These are phyloP conservation scores for Trissolcus japonicus DNA, from an alignment of 2,888 invertebrate species.

Conservation along the genomic window DNA sequence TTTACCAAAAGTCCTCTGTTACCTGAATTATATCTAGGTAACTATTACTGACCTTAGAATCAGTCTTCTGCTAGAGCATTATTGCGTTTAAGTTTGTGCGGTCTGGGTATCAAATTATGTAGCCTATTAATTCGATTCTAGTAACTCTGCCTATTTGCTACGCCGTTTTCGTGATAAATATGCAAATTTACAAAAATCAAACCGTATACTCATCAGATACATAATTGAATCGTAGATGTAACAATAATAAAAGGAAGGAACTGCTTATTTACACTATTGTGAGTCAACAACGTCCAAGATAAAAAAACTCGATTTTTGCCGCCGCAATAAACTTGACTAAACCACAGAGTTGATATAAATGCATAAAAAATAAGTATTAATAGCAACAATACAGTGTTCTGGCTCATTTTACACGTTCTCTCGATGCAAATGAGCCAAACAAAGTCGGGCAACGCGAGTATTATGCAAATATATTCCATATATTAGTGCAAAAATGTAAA, in stretches of 20 bases:
- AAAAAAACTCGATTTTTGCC: too few species aligned
- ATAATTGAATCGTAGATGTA: too few species aligned
- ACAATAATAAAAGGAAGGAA: too few species aligned
- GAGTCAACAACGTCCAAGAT: too few species aligned
- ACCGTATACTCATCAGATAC: too few species aligned
- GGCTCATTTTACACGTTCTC: conserved; percentile 35
- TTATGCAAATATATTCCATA: conserved; percentile 51
- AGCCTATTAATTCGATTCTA: conserved; percentile 50
- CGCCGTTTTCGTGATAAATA: conserved; percentile 11
- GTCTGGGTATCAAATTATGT: conserved; percentile 44
- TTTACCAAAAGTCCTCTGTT: conserved; percentile 43
- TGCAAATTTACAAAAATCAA: neutral
- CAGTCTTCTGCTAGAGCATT: conserved; percentile 50
- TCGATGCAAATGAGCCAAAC: conserved; percentile 37
- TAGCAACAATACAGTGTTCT: conserved; percentile 7
- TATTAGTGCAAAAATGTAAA: conserved; percentile 46
- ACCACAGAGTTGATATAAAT: conserved; percentile 11
- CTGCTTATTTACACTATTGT: neutral
- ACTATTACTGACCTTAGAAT: conserved; percentile 53
- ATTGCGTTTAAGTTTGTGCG: conserved; percentile 48
- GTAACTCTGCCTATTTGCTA: conserved; percentile 28
- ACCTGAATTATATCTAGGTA: conserved; percentile 49
- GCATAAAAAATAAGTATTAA: conserved; percentile 24
- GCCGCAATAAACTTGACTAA: neutral
- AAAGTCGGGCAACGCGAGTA: conserved; percentile 20